Evolutionary conservation across 1,140 invertebrate genomes (phyloP).

Genomic region (Nebria ingens): DNA sequence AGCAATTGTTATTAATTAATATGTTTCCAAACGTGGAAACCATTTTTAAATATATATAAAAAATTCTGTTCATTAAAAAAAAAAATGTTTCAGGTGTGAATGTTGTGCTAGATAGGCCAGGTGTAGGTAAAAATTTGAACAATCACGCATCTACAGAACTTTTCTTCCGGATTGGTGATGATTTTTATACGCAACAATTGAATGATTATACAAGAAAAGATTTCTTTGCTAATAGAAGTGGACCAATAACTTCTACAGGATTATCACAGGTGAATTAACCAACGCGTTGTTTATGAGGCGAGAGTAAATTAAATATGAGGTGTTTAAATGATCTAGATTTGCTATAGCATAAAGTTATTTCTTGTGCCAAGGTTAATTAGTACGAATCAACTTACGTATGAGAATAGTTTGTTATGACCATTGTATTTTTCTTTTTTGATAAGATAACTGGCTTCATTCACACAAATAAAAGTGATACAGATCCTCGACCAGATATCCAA

Average conservation of each 20-base stretch:
- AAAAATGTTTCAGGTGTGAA: constrained; percentile 5
- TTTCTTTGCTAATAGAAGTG: background rate
- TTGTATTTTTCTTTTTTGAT: too few relatives aligned
- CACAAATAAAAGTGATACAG: background rate
- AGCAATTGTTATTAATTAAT: too few relatives aligned
- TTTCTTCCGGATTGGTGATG: background rate
- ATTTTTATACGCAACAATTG: background rate
- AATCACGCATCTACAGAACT: constrained; percentile 5
- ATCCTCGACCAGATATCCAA: background rate
- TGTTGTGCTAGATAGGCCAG: constrained; percentile 1
- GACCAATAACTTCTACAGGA: constrained; percentile 11
- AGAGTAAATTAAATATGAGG: too few relatives aligned
- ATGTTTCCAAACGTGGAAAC: too few relatives aligned
- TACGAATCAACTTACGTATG: too few relatives aligned
- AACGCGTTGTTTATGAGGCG: too few relatives aligned
- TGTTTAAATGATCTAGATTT: too few relatives aligned
- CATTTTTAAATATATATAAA: too few relatives aligned
- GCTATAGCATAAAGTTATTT: too few relatives aligned
- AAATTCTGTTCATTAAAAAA: too few relatives aligned
- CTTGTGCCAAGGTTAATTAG: too few relatives aligned
- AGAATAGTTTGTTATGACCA: too few relatives aligned
- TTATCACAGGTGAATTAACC: constrained; percentile 12
- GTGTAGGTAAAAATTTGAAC: constrained; percentile 6
- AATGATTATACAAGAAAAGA: background rate
- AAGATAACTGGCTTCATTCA: background rate